Evolutionary conservation across 2,113 vertebrate species (phyloP).

Genomic region (Chaenocephalus aceratus): DNA sequence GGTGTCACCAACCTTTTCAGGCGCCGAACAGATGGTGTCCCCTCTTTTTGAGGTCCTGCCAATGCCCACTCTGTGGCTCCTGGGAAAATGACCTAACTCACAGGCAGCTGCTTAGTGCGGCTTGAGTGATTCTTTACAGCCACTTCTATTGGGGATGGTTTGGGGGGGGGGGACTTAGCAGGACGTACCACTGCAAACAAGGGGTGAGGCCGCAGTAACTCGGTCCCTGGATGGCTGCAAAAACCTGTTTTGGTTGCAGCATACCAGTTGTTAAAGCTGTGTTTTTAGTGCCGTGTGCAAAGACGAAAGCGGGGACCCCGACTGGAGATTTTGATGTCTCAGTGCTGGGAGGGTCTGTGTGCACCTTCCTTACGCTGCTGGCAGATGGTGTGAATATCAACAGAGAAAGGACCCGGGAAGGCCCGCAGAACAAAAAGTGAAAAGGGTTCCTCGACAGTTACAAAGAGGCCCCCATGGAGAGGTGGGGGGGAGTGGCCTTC

Average conservation of each 20-base stretch:
- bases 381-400: constrained; percentile 96
- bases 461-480: constrained; percentile 87
- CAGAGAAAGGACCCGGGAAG: constrained; percentile 90
- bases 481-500: constrained; percentile 77
- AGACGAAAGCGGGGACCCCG: constrained; percentile 32
- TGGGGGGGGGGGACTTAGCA: constrained; percentile 74
- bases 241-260: constrained; percentile 60
- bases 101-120: constrained; percentile 99
- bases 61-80: constrained; percentile 98
- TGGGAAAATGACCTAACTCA: constrained; percentile 99
- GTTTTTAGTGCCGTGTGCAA: constrained; percentile 44
- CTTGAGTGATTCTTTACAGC: constrained; percentile 99
- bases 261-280: constrained; percentile 47
- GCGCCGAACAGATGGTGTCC: constrained; percentile 98
- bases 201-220: constrained; percentile 53
- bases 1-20: constrained; percentile 98
- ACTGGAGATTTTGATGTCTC: constrained; percentile 58
- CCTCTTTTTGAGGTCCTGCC: constrained; percentile 96
- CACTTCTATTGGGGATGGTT: constrained; percentile 74
- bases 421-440: constrained; percentile 94
- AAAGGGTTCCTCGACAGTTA: constrained; percentile 90
- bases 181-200: constrained; percentile 88
- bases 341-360: constrained; percentile 69
- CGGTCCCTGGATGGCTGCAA: constrained; percentile 41
- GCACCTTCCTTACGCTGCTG: constrained; percentile 82